Base-by-base conservation (phyloP, 2,888 invertebrate species). In the Blastobasis adustella region DNA sequence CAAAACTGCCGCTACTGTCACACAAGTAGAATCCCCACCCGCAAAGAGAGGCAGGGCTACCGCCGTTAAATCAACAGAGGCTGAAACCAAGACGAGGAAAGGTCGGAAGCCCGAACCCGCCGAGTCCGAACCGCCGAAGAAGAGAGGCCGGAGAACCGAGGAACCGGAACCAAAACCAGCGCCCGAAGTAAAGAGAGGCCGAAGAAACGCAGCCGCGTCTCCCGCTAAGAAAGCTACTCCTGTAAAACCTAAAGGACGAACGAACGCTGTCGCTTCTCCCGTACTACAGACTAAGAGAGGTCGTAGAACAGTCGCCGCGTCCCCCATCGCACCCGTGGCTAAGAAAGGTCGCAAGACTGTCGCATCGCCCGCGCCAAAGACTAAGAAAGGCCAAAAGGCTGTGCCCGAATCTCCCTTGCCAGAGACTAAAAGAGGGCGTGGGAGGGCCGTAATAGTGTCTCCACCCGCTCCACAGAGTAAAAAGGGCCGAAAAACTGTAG, bases 31-130 rank as follows among this genome's bases (percentile, higher is more conserved):
- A 42, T 5, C 9, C 44, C 0, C 47, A 37, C 9, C 44, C 10
- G 4, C 47, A 47, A 40, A 6, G 47, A 45, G 10, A 10, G 7
- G 43, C 36, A 4, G 56, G 8, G 53, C 50, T 10, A 48, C 52
- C 10, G 51, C 23, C 42, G 50, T 51, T 40, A 59, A 53, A 10
- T 43, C 53, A 41, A 40, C 36, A n/a, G 55, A 60, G 49, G 44
- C 50, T 52, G 53, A 37, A 54, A 50, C 50, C 6, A 43, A 55
- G 9, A 45, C 62, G 65, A 51, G 62, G 45, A 54, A 40, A 8
- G 10, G 47, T 38, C 46, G 47, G 6, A 52, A 53, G 48, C 45
- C 46, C n/a, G 49, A 52, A 47, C 37, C 45, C 37, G 42, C 37
- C 37, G 56, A 51, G 46, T 38, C 44, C n/a, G 53, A 50, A 9